Percentiles rank a stretch among this genome's conserved stretches.
phyloP scores from a whole-genome alignment of 2,797 vertebrate species.

The Helicolenus hilgendorfi region DNA sequence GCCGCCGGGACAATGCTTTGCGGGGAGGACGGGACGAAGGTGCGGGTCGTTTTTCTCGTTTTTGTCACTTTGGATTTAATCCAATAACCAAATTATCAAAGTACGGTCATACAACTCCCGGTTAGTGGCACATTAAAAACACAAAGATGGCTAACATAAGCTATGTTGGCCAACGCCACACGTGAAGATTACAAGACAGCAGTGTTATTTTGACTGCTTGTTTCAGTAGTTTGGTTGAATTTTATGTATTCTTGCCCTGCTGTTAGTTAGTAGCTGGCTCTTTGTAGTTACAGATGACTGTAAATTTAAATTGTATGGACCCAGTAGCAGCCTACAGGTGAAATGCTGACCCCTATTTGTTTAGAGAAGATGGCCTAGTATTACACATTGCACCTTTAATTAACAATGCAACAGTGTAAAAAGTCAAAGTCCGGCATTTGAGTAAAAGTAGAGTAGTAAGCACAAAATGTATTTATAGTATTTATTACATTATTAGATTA shows the following conservation, averaged over 20 bases:
- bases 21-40: no score
- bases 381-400: not conserved
- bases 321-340: no score
- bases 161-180: not conserved
- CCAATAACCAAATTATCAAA: no score
- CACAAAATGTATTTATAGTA: not conserved
- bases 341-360: no score
- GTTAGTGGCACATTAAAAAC: no score
- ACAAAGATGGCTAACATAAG: not conserved
- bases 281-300: not conserved
- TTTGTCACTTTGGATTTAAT: no score
- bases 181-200: rapidly evolving
- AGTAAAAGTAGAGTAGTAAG: not conserved
- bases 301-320: not conserved
- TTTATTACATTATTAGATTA: not conserved
- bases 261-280: not conserved
- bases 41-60: no score
- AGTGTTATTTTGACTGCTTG: not conserved
- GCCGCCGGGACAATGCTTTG: no score
- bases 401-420: not conserved
- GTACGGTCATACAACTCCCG: no score
- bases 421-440: not conserved
- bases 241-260: rapidly evolving
- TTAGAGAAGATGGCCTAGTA: not conserved
- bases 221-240: not conserved